Base-by-base conservation (phyloP, 2,113 vertebrate species). In the Jacana jacana region DNA sequence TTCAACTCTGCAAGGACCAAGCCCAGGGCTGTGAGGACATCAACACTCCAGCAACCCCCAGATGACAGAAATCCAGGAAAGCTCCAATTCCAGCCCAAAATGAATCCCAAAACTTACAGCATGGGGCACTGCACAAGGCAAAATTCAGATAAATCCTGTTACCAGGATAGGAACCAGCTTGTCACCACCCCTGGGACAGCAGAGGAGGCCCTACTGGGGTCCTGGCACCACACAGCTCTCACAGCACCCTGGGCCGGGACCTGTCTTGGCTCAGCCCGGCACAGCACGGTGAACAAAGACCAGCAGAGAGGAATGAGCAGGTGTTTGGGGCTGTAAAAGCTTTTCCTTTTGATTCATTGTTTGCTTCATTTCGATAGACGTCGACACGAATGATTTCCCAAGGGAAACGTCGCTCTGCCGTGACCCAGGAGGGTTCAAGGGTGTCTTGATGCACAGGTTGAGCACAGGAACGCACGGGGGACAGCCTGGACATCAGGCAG, bases 391-490 rank as follows among this genome's bases (percentile, higher is more conserved):
- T 30, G 30, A 60, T 76, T 81, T 42, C 77, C 55, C 39, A 46
- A 44, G 57, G 60, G 37, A 86, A 93, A 37, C 30, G 73, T 90
- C 86, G 52, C 81, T 44, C 68, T 78, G 65, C 33, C 4, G 17
- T 24, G 77, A 91, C 73, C 90, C 63, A 69, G 78, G 48, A 58
- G 83, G 57, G n/a, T 84, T 84, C 51, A 42, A 10, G 81, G n/a
- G 79, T 30, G 69, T 37, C 73, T 54, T 13, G 25, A 72, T 22
- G n/a, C 13, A 15, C 1, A 8, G 15, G 57, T n/a, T 71, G 86
- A 70, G 61, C 42, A 58, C 3, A 0, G 69, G 44, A 57, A 55
- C 39, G 39, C 0, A 2, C 0, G 0, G 35, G 35, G 49, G 23
- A 73, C 58, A 65, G 76, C 64, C 61, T 5, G 5, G 70, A 46